Evolutionary conservation across 2,888 invertebrate genomes (phyloP), one percentile per base, ranked within the genome.

Genomic region (Pseudoips prasinana): DNA sequence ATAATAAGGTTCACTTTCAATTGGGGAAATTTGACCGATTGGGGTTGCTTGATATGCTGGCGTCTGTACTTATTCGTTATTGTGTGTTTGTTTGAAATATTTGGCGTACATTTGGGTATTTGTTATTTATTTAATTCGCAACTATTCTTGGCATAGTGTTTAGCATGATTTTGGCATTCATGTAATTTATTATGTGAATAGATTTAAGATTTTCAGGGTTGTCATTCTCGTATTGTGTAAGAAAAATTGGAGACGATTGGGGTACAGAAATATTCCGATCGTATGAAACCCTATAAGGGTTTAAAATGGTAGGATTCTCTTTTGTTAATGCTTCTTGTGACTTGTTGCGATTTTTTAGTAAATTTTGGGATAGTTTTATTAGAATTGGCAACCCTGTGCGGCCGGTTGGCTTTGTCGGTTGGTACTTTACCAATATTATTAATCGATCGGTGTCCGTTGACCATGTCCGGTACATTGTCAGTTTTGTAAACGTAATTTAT

Each of bases 401-500:
- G 40, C 18, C 38, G 34, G 24, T 33, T 33, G 33, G 6, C 25
- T 25, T 17, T 41, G 33, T 24, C 17, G 22, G 33, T 36, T 33
- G 11, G 24, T 31, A 36, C 10, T 20, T 29, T 23, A 32, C 8
- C 25, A 31, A 29, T 25, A 41, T 34, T 32, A 36, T 38, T 32
- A 43, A 35, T 41, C 23, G 32, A 35, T 46, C n/a, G n/a, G n/a
- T n/a, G n/a, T n/a, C 45, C 40, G 49, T 37, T 28, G 27, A 39
- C 30, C 39, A 30, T 39, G 40, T 33, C 31, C 22, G 59, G 54
- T 66, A 64, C 58, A 61, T 62, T 69, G 65, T 64, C 67, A 60
- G 61, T 72, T 72, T 73, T 72, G 60, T 72, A 64, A 67, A 48
- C 38, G 60, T 65, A 64, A 61, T 62, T 66, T 58, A 65, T 58